Evolutionary conservation across 2,888 invertebrate genomes (phyloP).

Genomic region (Camponotus fellah): DNA sequence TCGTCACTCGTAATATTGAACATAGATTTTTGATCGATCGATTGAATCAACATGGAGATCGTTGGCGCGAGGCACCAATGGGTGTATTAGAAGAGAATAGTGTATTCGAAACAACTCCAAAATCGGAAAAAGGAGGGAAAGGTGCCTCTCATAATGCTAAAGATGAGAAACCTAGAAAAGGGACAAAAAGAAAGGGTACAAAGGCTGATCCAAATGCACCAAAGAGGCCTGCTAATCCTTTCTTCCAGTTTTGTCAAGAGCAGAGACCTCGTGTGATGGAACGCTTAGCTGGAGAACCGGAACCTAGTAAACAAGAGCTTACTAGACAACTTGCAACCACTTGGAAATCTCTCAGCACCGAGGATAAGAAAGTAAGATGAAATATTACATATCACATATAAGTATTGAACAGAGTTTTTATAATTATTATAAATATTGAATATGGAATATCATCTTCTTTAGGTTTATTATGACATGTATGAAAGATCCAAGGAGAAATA

Average conservation of each 20-base stretch:
- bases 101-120: slow-evolving; percentile 81
- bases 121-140: slow-evolving; percentile 81
- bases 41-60: slow-evolving; percentile 90
- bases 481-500: slow-evolving; percentile 93
- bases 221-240: slow-evolving; percentile 93
- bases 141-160: slow-evolving; percentile 75
- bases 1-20: background rate
- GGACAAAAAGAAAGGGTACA: slow-evolving; percentile 88
- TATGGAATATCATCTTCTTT: slow-evolving; percentile 77
- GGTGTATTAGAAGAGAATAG: slow-evolving; percentile 86
- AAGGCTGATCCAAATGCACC: slow-evolving; percentile 92
- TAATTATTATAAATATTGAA: background rate
- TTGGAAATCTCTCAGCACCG: slow-evolving; percentile 90
- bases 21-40: slow-evolving; percentile 89
- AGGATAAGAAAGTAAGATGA: slow-evolving; percentile 90
- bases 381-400: background rate
- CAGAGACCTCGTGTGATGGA: slow-evolving; percentile 92
- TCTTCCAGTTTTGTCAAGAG: slow-evolving; percentile 93
- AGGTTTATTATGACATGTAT: slow-evolving; percentile 92
- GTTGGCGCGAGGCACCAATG: slow-evolving; percentile 89
- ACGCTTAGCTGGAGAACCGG: slow-evolving; percentile 89
- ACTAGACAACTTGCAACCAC: slow-evolving; percentile 91
- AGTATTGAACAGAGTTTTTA: background rate
- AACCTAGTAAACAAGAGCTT: slow-evolving; percentile 92
- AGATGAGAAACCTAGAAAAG: slow-evolving; percentile 86